Percentiles rank a stretch among this genome's conserved stretches.
phyloP scores from a whole-genome alignment of 2,888 invertebrate genomes.

The Drosophila lutescens region DNA sequence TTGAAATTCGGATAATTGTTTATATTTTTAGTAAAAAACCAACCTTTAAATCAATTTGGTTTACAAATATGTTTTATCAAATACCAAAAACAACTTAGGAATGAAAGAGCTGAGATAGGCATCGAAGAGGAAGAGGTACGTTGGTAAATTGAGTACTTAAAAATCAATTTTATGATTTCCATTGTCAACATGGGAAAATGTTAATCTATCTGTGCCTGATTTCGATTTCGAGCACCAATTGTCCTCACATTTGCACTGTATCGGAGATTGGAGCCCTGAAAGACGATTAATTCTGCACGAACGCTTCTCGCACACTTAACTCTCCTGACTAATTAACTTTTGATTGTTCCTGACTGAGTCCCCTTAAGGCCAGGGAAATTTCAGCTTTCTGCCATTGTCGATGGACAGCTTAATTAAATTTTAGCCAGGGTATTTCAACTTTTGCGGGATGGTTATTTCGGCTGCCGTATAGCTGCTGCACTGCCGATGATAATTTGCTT shows the following conservation, averaged over 20 bases:
- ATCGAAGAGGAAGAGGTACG: not conserved
- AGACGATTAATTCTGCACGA: constrained; percentile 37
- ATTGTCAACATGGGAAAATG: constrained; percentile 7
- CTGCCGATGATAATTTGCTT: constrained; percentile 58
- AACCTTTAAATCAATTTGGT: too few species aligned
- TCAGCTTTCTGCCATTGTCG: constrained; percentile 21
- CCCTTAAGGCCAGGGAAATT: constrained; percentile 18
- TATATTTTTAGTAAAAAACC: too few species aligned
- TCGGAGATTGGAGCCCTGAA: constrained; percentile 22
- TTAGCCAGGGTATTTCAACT: constrained; percentile 33
- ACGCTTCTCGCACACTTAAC: constrained; percentile 35
- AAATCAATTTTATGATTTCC: not conserved
- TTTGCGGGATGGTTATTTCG: constrained; percentile 49
- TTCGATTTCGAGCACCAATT: constrained; percentile 13
- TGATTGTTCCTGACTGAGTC: constrained; percentile 36
- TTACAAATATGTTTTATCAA: too few species aligned
- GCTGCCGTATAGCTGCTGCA: constrained; percentile 3
- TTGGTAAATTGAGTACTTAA: not conserved
- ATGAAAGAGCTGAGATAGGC: not conserved
- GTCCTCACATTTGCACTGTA: constrained; percentile 15
- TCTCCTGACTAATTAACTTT: constrained; percentile 38
- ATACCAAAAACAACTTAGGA: too few species aligned
- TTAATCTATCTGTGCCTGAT: constrained; percentile 8
- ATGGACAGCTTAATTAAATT: constrained; percentile 42
- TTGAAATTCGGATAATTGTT: too few species aligned